These are phyloP conservation scores for Rhingia rostrata DNA, from an alignment of 2,888 invertebrate genomes.

Conservation along the genomic window DNA sequence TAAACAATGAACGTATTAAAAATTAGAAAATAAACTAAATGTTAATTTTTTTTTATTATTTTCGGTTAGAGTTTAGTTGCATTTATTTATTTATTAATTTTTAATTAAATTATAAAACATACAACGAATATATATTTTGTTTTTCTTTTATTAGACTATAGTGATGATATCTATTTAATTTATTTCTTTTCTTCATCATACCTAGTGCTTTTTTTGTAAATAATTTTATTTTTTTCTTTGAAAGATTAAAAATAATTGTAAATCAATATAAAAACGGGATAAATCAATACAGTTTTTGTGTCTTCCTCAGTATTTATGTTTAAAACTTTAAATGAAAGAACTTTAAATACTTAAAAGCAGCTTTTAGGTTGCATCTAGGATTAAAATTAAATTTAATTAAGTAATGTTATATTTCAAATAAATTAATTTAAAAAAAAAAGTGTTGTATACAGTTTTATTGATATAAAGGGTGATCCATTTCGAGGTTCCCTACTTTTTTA, in stretches of 20 bases:
- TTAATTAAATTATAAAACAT: constrained; percentile 9
- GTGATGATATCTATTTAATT: constrained; percentile 12
- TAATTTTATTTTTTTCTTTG: constrained; percentile 33
- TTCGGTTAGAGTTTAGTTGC: constrained; percentile 40
- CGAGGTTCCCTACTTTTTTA: too few relatives aligned
- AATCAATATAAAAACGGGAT: constrained; percentile 39
- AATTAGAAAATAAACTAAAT: constrained; percentile 38
- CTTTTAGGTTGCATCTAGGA: constrained; percentile 1
- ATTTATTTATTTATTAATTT: constrained; percentile 62
- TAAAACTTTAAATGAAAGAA: neutral
- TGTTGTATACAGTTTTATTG: too few relatives aligned
- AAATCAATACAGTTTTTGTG: constrained; percentile 22
- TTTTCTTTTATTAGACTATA: constrained; percentile 13
- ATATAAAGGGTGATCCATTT: too few relatives aligned
- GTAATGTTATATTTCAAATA: constrained; percentile 35
- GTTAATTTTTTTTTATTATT: constrained; percentile 12
- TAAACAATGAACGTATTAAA: constrained; percentile 52
- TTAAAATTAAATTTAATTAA: constrained; percentile 11
- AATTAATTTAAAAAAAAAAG: constrained; percentile 34
- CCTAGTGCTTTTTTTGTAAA: constrained; percentile 48
- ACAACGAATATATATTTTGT: constrained; percentile 24
- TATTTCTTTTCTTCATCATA: constrained; percentile 48
- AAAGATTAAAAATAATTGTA: constrained; percentile 34
- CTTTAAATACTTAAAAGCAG: constrained; percentile 5
- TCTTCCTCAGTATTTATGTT: constrained; percentile 32